Percentiles rank a stretch among this genome's conserved stretches.
These are phyloP conservation scores for Ochotona curzoniae DNA, from an alignment of 2,113 vertebrate genomes.

Conservation along the genomic window DNA sequence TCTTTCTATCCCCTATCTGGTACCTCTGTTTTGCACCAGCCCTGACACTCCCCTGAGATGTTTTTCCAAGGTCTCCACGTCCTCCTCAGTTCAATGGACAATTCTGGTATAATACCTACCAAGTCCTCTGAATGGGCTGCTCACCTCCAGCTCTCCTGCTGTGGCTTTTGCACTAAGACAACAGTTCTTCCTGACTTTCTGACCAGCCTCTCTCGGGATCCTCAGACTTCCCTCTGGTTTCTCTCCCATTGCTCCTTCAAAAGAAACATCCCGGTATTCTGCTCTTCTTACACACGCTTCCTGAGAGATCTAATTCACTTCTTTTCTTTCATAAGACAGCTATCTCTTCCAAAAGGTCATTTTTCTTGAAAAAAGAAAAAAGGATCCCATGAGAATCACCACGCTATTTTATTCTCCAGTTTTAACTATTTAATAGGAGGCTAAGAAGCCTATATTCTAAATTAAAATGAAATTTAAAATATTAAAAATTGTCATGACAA, in stretches of 20 bases:
- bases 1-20: background rate
- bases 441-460: background rate
- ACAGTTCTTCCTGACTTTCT: background rate
- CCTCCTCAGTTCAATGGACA: background rate
- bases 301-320: background rate
- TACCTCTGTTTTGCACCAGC: background rate
- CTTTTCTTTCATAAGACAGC: constrained; percentile 2
- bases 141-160: background rate
- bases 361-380: background rate
- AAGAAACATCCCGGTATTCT: background rate
- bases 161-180: background rate
- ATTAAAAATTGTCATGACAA: background rate
- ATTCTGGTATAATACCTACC: background rate
- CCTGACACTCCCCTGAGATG: background rate
- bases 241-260: background rate
- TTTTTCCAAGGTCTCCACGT: constrained; percentile 21
- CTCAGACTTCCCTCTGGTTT: background rate
- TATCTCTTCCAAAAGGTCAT: constrained; percentile 1
- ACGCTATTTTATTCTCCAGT: background rate
- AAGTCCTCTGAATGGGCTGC: background rate
- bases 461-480: background rate
- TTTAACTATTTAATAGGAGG: background rate
- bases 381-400: background rate
- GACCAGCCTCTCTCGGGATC: background rate
- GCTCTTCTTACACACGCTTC: background rate